Evolutionary conservation across 2,113 vertebrate genomes (phyloP).

Genomic region (Tetrax tetrax): DNA sequence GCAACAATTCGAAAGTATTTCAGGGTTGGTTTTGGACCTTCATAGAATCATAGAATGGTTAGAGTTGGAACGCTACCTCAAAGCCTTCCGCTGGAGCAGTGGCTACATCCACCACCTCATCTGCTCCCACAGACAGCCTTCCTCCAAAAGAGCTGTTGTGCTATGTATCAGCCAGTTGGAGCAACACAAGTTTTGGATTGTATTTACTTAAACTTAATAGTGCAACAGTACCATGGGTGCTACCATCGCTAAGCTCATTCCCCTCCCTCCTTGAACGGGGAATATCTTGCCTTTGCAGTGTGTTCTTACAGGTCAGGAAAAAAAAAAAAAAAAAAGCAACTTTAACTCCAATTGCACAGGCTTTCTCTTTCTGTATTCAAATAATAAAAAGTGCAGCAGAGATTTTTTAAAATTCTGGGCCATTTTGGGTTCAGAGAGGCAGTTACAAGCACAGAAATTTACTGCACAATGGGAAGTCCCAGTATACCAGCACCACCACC

Average conservation of each 20-base stretch:
- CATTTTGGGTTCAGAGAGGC: not conserved
- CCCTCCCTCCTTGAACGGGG: not conserved
- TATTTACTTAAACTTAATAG: not conserved
- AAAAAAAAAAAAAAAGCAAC: rapidly evolving
- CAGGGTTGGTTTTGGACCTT: not conserved
- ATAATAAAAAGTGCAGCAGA: not conserved
- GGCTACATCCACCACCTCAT: rapidly evolving
- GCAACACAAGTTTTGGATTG: not conserved
- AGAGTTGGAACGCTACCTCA: too few relatives aligned
- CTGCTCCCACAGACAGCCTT: not conserved
- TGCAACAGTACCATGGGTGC: not conserved
- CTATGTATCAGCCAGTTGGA: rapidly evolving
- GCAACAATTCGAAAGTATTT: not conserved
- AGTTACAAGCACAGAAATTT: not conserved
- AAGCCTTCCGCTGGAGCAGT: not conserved
- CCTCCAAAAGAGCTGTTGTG: not conserved
- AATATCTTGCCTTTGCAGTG: not conserved
- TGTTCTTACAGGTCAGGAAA: rapidly evolving
- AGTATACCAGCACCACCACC: not conserved
- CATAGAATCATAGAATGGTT: too few relatives aligned
- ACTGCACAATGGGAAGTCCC: not conserved
- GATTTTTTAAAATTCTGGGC: not conserved
- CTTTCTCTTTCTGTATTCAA: not conserved
- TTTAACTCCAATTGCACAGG: not conserved
- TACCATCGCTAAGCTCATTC: not conserved